A percentile compares a stretch with the other conserved stretches of the same genome.
These are phyloP conservation scores for Elysia crispata DNA, from an alignment of 2,888 invertebrate genomes.

Conservation along the genomic window DNA sequence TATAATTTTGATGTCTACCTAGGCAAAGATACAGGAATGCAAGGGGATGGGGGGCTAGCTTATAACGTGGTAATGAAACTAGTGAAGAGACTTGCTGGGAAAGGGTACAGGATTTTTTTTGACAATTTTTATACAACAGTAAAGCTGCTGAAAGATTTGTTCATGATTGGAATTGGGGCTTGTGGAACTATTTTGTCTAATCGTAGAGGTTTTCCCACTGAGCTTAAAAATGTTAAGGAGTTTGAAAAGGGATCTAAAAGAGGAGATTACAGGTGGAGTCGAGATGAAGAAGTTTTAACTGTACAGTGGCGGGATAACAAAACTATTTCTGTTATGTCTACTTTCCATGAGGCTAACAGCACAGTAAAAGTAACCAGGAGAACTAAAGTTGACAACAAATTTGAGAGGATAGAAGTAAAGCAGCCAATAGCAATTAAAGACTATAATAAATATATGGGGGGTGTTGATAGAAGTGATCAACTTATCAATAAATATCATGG, in stretches of 20 bases:
- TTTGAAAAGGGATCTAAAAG: constrained; percentile 17
- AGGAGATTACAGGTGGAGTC: constrained; percentile 29
- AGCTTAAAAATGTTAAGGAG: constrained; percentile 36
- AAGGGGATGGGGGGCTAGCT: constrained; percentile 22
- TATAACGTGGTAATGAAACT: constrained; percentile 46
- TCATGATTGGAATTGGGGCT: constrained; percentile 34
- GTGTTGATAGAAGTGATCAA: constrained; percentile 39
- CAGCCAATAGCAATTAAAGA: neutral
- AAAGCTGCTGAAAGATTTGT: constrained; percentile 19
- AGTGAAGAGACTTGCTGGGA: neutral
- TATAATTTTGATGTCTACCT: constrained; percentile 41
- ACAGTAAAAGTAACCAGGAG: neutral
- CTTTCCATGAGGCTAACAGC: constrained; percentile 13
- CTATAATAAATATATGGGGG: constrained; percentile 34
- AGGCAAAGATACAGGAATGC: constrained; percentile 6
- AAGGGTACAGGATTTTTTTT: constrained; percentile 37
- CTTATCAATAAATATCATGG: constrained; percentile 23
- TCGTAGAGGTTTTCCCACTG: constrained; percentile 33
- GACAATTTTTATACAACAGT: constrained; percentile 40
- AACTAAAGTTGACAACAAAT: constrained; percentile 17
- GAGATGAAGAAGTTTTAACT: constrained; percentile 7
- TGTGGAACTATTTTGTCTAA: constrained; percentile 36
- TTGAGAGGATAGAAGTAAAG: neutral
- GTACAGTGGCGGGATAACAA: constrained; percentile 22
- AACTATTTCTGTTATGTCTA: constrained; percentile 33